Percentiles rank a stretch among this genome's conserved stretches.
Conservation (phyloP, 2,888 invertebrate genomes). For the Kuschelorhynchus macadamiae region DNA sequence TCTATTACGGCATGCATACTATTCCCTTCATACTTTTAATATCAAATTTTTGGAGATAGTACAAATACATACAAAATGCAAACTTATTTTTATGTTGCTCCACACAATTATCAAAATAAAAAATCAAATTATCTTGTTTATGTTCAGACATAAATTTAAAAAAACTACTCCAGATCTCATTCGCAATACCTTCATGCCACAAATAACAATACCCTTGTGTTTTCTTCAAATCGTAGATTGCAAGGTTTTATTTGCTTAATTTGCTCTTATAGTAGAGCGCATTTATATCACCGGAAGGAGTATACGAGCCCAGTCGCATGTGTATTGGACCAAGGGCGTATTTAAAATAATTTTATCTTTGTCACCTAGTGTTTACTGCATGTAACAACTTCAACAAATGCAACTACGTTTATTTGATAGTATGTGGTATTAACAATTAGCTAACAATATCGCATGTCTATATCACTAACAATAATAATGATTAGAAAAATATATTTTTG, state of each 20-base stretch:
- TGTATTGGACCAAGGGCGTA: too few relatives aligned
- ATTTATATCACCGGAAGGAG: not conserved
- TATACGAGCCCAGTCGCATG: too few relatives aligned
- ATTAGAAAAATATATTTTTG: too few relatives aligned
- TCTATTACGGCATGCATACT: constrained; percentile 54
- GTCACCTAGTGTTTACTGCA: too few relatives aligned
- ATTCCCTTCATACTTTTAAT: constrained; percentile 54
- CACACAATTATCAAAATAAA: constrained; percentile 55
- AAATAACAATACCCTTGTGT: not conserved
- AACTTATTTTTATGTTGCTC: constrained; percentile 56
- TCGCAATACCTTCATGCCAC: constrained; percentile 7
- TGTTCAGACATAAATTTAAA: not conserved
- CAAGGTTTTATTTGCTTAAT: not conserved
- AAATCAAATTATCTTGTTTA: not conserved
- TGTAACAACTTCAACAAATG: too few relatives aligned
- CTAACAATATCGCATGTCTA: too few relatives aligned
- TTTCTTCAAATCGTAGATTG: not conserved
- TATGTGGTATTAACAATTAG: too few relatives aligned
- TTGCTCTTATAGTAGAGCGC: constrained; percentile 7
- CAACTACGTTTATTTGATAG: too few relatives aligned
- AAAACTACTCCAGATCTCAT: constrained; percentile 2
- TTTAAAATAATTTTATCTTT: too few relatives aligned
- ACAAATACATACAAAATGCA: constrained; percentile 50
- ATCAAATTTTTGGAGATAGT: constrained; percentile 45
- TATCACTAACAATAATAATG: too few relatives aligned